These are phyloP conservation scores for Gambusia yucatana DNA, from an alignment of 2,797 vertebrate genomes.

Conservation along the genomic window DNA sequence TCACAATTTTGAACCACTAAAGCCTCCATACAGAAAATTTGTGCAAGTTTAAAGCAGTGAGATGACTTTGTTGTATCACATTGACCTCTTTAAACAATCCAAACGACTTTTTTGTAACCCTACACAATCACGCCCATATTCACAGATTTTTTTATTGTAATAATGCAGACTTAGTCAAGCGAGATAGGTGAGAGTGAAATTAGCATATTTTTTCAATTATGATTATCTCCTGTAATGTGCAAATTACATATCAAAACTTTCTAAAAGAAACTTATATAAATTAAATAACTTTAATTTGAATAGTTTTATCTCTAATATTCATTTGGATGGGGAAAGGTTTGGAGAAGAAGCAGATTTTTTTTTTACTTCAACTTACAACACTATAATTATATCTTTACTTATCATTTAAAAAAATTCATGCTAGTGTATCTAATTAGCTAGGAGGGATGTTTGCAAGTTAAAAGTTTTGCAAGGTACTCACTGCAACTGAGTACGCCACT, in stretches of 20 bases:
- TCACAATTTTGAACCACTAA: background rate
- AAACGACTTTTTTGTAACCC: background rate
- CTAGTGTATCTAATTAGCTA: background rate
- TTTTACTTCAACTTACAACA: background rate
- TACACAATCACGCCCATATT: background rate
- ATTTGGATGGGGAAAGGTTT: background rate
- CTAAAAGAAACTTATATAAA: background rate
- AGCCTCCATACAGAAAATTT: background rate
- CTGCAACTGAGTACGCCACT: slow-evolving; percentile 86
- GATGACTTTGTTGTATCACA: background rate
- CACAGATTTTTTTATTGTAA: background rate
- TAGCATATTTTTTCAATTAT: background rate
- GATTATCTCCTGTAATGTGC: background rate
- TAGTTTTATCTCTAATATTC: background rate
- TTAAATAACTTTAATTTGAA: background rate
- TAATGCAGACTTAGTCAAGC: background rate
- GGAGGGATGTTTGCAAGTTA: background rate
- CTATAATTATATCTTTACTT: background rate
- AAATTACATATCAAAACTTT: background rate
- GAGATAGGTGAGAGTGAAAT: background rate
- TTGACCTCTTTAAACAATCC: background rate
- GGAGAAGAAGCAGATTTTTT: background rate
- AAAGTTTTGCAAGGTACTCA: slow-evolving; percentile 66
- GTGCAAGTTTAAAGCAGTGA: background rate
- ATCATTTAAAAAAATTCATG: background rate